Evolutionary conservation across 2,113 vertebrate species (phyloP).

Genomic region (Osmerus eperlanus): DNA sequence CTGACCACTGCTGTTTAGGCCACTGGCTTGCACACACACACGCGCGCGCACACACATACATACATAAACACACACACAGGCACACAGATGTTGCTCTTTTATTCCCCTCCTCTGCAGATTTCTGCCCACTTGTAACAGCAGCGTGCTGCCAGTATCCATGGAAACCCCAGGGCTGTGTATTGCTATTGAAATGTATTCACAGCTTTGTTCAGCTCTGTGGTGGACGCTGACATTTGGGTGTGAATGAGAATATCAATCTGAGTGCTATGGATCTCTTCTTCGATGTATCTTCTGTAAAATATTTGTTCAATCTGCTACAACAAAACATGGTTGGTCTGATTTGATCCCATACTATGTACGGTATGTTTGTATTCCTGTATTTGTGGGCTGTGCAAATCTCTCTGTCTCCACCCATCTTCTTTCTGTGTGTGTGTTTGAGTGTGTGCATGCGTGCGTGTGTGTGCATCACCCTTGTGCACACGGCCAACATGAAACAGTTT

Average conservation of each 20-base stretch:
- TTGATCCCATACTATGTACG: too few relatives aligned
- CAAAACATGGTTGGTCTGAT: too few relatives aligned
- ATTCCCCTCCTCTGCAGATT: constrained; percentile 34
- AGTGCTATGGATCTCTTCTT: neutral
- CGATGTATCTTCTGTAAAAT: too few relatives aligned
- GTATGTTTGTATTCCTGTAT: too few relatives aligned
- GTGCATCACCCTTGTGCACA: neutral
- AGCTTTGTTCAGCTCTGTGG: neutral
- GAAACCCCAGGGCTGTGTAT: constrained; percentile 30
- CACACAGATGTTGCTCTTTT: constrained; percentile 36
- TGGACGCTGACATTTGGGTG: neutral
- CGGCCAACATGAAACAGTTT: neutral
- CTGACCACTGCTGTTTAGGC: neutral
- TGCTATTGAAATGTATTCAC: neutral
- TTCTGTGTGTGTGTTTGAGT: neutral
- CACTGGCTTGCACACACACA: constrained; percentile 8
- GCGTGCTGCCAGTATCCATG: constrained; percentile 47
- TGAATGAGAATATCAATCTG: neutral
- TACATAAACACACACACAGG: constrained; percentile 20
- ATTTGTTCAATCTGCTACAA: too few relatives aligned
- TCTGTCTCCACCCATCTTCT: too few relatives aligned
- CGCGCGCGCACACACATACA: constrained; percentile 5
- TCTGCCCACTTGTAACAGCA: constrained; percentile 37
- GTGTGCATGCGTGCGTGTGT: neutral
- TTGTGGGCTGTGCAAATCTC: too few relatives aligned